Conservation (phyloP, 2,888 invertebrate genomes). For the Pyrgus malvae region DNA sequence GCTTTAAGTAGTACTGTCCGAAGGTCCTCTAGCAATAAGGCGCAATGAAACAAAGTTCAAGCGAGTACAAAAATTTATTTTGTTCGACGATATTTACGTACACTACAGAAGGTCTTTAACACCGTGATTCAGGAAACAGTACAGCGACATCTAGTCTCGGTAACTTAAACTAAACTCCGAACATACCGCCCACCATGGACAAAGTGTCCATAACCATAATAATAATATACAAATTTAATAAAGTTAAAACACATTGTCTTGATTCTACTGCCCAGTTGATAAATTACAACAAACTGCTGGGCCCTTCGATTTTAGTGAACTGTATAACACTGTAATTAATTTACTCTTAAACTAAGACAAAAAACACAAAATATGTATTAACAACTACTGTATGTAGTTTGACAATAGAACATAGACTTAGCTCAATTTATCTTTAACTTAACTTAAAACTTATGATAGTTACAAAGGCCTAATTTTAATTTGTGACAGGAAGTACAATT, state of each 20-base stretch:
- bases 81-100: no score
- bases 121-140: not conserved
- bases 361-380: not conserved
- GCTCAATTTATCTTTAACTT: no score
- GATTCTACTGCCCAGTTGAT: not conserved
- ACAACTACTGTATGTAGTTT: not conserved
- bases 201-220: constrained; percentile 5
- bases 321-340: not conserved
- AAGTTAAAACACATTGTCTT: not conserved
- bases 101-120: not conserved
- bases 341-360: not conserved
- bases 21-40: not conserved
- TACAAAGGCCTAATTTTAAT: not conserved
- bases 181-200: constrained; percentile 14
- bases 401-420: no score
- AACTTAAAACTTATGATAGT: not conserved
- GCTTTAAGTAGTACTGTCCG: no score
- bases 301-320: not conserved
- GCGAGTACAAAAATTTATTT: not conserved
- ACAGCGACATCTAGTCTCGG: not conserved
- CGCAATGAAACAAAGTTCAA: not conserved
- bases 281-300: not conserved
- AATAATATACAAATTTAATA: not conserved
- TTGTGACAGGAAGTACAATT: not conserved
- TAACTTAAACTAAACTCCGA: constrained; percentile 19